These are phyloP conservation scores for Stictocephala bisonia DNA, from an alignment of 2,888 invertebrate genomes.

Conservation along the genomic window DNA sequence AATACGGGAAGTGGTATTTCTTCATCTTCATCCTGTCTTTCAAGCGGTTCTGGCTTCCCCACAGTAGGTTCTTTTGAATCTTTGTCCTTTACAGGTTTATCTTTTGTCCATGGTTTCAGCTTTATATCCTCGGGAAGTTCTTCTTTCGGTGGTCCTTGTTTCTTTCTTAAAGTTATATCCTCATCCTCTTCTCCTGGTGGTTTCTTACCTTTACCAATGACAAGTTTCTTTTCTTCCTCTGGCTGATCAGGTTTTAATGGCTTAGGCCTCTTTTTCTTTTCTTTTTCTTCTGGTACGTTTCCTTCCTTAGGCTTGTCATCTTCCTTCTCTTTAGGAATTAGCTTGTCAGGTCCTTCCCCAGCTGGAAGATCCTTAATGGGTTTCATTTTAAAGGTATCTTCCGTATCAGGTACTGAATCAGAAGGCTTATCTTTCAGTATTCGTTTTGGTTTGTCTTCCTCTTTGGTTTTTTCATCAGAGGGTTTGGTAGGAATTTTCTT, in stretches of 20 bases:
- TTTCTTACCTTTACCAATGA: constrained; percentile 56
- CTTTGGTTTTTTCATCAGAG: constrained; percentile 62
- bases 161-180: constrained; percentile 63
- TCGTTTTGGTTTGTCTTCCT: constrained; percentile 61
- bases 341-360: constrained; percentile 60
- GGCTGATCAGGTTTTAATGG: constrained; percentile 47
- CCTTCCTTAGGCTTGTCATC: constrained; percentile 62
- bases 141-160: constrained; percentile 63
- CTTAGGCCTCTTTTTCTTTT: constrained; percentile 54
- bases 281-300: too few relatives aligned
- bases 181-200: constrained; percentile 57
- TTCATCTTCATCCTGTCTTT: constrained; percentile 59
- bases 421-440: constrained; percentile 60
- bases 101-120: constrained; percentile 62
- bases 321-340: constrained; percentile 11
- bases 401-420: constrained; percentile 54
- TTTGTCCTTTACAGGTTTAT: constrained; percentile 58
- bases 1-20: constrained; percentile 55
- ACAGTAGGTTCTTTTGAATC: constrained; percentile 56
- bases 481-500: constrained; percentile 63
- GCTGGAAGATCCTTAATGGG: constrained; percentile 57
- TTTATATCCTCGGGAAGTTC: constrained; percentile 63
- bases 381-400: constrained; percentile 53
- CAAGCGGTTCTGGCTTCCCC: constrained; percentile 60
- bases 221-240: constrained; percentile 51